Conservation (phyloP, 2,113 vertebrate species). For the Rhipidura dahli region DNA sequence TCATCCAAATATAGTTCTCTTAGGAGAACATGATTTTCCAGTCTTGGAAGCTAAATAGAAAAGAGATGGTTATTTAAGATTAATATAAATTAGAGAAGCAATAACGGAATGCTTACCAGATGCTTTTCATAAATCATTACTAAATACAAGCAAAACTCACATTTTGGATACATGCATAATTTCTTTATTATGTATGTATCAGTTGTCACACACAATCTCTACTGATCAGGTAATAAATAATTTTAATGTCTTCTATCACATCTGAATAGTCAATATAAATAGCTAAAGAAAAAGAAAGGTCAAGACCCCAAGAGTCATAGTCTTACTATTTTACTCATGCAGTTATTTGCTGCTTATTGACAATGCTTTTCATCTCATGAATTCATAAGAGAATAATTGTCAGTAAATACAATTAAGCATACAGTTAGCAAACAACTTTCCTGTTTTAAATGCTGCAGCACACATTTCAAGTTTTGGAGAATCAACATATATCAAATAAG, state of each 20-base stretch:
- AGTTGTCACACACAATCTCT: background rate
- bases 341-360: background rate
- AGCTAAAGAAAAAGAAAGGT: background rate
- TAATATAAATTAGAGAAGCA: slow-evolving; percentile 14
- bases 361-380: background rate
- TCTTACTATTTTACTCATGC: background rate
- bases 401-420: background rate
- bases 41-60: slow-evolving; percentile 76
- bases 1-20: slow-evolving; percentile 86
- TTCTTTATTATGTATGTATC: background rate
- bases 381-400: background rate
- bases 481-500: background rate
- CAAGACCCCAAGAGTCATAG: background rate
- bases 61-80: background rate
- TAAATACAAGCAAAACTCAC: background rate
- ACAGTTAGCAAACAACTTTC: background rate
- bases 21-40: slow-evolving; percentile 90
- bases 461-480: background rate
- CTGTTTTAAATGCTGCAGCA: background rate
- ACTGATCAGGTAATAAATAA: background rate
- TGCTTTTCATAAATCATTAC: slow-evolving; percentile 9
- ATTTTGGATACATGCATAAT: background rate
- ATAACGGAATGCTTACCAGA: background rate
- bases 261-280: background rate
- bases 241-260: background rate